phyloP scores from a whole-genome alignment of 2,797 vertebrate genomes.

The Esox lucius region DNA sequence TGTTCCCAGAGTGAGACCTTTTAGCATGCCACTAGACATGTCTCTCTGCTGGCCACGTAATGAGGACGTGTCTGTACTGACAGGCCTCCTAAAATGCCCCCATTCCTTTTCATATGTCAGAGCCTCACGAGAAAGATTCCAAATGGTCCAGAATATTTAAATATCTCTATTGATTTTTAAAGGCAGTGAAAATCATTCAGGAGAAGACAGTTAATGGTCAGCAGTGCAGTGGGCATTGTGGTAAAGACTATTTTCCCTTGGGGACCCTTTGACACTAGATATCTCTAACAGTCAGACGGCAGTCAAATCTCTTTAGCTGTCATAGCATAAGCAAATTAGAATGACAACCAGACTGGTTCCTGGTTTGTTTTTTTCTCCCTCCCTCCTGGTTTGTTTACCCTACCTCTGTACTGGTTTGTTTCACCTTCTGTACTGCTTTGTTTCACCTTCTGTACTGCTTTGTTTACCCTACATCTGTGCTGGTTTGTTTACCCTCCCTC shows the following conservation, averaged over 20 bases:
- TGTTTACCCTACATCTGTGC: too few species aligned
- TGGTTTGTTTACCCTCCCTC: too few species aligned
- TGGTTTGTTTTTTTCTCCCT: not conserved
- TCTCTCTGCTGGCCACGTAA: conserved; percentile 32
- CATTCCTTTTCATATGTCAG: conserved; percentile 14
- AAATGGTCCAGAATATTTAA: not conserved
- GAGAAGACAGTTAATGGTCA: not conserved
- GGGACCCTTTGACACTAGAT: not conserved
- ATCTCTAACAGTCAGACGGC: not conserved
- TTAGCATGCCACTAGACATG: conserved; percentile 36
- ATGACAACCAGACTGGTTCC: not conserved
- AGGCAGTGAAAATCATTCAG: not conserved
- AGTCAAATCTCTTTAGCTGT: conserved; percentile 9
- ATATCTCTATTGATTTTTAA: not conserved
- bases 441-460: not conserved
- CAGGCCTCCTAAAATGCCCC: conserved; percentile 21
- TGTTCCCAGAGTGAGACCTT: conserved; percentile 39
- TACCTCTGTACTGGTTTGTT: too few species aligned
- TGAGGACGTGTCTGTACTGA: conserved; percentile 37
- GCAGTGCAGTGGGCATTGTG: not conserved
- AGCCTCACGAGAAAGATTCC: not conserved
- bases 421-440: too few species aligned
- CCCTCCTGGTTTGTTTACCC: too few species aligned
- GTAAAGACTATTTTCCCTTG: not conserved
- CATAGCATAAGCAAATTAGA: conserved; percentile 34